Evolutionary conservation across 2,888 invertebrate species (phyloP).

Genomic region (Calliphora vomitoria): DNA sequence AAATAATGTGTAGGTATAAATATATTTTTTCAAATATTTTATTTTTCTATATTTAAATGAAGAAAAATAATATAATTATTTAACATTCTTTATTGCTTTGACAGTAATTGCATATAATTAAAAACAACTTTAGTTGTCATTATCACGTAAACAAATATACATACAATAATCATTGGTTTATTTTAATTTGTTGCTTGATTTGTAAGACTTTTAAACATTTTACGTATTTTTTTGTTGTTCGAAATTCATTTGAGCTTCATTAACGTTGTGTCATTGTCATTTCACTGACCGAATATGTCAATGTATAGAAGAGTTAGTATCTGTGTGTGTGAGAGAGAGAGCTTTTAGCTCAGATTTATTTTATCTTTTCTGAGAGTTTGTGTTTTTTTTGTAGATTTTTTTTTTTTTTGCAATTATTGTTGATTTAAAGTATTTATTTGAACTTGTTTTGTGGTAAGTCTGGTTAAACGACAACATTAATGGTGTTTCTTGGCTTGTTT

Average conservation of each 20-base stretch:
- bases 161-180: constrained; percentile 8
- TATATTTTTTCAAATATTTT: too few species aligned
- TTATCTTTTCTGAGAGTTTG: constrained; percentile 11
- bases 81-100: background rate
- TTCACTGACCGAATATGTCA: constrained; percentile 57
- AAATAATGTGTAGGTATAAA: too few species aligned
- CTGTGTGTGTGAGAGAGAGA: background rate
- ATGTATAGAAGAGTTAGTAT: constrained; percentile 42
- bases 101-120: constrained; percentile 43
- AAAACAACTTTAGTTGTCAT: constrained; percentile 38
- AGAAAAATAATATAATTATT: too few species aligned
- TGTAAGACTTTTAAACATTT: constrained; percentile 29
- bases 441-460: constrained; percentile 73
- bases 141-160: background rate
- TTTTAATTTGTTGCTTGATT: constrained; percentile 43
- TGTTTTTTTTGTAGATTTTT: background rate
- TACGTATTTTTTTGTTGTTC: background rate
- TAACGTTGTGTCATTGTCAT: constrained; percentile 70
- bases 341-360: constrained; percentile 26
- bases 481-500: constrained; percentile 63
- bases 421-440: constrained; percentile 66
- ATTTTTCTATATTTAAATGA: too few species aligned
- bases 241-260: constrained; percentile 50
- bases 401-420: constrained; percentile 59
- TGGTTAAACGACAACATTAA: constrained; percentile 72